These are phyloP conservation scores for Excalfactoria chinensis DNA, from an alignment of 2,113 vertebrate species.

Conservation along the genomic window DNA sequence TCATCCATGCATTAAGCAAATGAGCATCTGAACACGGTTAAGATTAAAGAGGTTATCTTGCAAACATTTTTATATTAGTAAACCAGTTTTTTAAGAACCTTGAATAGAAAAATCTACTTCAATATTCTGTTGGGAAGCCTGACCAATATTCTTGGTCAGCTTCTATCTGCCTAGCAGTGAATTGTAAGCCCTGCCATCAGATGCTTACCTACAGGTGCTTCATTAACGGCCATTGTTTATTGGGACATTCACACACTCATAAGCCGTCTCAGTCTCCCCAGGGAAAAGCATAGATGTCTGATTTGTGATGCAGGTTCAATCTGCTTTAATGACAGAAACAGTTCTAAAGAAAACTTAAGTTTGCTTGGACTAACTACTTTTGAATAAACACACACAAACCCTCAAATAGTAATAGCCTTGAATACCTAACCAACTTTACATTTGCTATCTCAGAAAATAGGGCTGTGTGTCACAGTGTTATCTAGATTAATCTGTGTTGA, in stretches of 20 bases:
- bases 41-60: slow-evolving; percentile 41
- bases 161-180: neutral
- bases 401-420: neutral
- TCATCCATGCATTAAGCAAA: neutral
- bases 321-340: neutral
- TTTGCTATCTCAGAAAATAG: neutral
- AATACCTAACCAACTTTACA: neutral
- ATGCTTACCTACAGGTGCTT: neutral
- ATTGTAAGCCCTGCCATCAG: neutral
- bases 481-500: too few relatives aligned
- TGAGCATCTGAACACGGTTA: neutral
- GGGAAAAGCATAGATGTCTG: neutral
- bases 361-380: neutral
- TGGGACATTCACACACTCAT: neutral
- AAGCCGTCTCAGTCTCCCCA: neutral
- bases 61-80: slow-evolving; percentile 22
- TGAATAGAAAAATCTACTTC: neutral
- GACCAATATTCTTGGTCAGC: neutral
- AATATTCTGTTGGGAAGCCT: neutral
- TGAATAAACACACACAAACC: neutral
- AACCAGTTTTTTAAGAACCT: neutral
- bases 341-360: neutral
- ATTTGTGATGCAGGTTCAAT: neutral
- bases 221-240: neutral
- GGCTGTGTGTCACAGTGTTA: neutral